Evolutionary conservation across 2,797 vertebrate genomes (phyloP).

Genomic region (Cirrhinus mrigala): DNA sequence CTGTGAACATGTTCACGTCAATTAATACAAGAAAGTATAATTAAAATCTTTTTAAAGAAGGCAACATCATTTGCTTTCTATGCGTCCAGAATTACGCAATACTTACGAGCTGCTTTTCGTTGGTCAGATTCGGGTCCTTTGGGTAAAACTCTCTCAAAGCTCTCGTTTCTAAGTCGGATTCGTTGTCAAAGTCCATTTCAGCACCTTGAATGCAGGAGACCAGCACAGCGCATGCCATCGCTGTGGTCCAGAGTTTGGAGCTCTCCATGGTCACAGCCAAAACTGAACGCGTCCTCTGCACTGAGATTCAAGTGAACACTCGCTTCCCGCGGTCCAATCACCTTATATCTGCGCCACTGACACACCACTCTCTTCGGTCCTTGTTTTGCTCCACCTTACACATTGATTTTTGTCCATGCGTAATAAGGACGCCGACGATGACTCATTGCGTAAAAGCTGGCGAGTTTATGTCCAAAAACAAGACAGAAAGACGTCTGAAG

Average conservation of each 20-base stretch:
- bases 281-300: conserved; percentile 21
- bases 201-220: conserved; percentile 67
- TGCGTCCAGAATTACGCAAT: background rate
- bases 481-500: conserved; percentile 2
- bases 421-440: conserved; percentile 75
- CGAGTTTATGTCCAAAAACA: conserved; percentile 58
- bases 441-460: conserved; percentile 80
- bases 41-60: background rate
- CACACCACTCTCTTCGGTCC: conserved; percentile 39
- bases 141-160: conserved; percentile 83
- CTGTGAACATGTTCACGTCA: conserved; percentile 63
- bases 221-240: conserved; percentile 75
- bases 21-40: background rate
- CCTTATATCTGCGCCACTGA: conserved; percentile 76
- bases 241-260: conserved; percentile 72
- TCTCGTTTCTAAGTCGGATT: conserved; percentile 78
- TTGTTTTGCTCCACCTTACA: conserved; percentile 76
- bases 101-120: conserved; percentile 85
- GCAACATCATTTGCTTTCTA: background rate
- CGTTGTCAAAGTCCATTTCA: conserved; percentile 68
- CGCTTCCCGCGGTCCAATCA: conserved; percentile 60
- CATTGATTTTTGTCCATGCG: conserved; percentile 74
- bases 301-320: conserved; percentile 45
- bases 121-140: conserved; percentile 81
- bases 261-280: conserved; percentile 75